A percentile compares a stretch with the other conserved stretches of the same genome.
phyloP scores from a whole-genome alignment of 2,113 vertebrate genomes.

The Macquaria australasica region DNA sequence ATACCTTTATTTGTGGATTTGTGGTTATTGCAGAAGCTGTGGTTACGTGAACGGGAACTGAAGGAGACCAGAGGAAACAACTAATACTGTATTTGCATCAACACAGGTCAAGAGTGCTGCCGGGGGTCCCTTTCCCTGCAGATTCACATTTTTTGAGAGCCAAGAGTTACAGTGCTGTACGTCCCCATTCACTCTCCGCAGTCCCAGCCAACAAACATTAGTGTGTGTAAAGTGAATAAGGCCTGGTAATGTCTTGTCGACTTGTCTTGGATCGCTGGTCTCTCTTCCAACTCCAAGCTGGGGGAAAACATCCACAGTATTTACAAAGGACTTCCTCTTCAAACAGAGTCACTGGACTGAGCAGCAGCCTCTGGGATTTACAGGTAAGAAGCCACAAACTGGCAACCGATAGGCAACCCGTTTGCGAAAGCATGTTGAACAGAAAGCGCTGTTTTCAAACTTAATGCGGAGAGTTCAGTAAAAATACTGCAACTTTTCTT shows the following conservation, averaged over 20 bases:
- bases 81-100: conserved; percentile 60
- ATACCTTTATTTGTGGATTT: conserved; percentile 27
- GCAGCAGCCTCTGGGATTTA: conserved; percentile 22
- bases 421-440: not conserved
- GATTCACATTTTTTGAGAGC: conserved; percentile 60
- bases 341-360: conserved; percentile 23
- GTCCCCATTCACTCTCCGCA: conserved; percentile 34
- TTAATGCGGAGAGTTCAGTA: not conserved
- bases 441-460: not conserved
- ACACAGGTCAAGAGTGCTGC: conserved; percentile 7
- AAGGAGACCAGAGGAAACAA: conserved; percentile 14
- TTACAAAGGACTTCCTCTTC: conserved; percentile 54
- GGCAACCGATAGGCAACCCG: not conserved
- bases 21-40: conserved; percentile 68
- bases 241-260: conserved; percentile 75
- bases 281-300: conserved; percentile 32
- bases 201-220: conserved; percentile 68
- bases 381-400: conserved; percentile 5
- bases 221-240: conserved; percentile 76
- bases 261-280: conserved; percentile 16
- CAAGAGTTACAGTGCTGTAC: conserved; percentile 53
- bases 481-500: conserved; percentile 11
- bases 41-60: conserved; percentile 9
- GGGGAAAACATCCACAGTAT: conserved; percentile 40
- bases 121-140: not conserved